A percentile compares a stretch with the other conserved stretches of the same genome.
phyloP scores from a whole-genome alignment of 1,140 invertebrate genomes.

The Drosophila paulistorum region DNA sequence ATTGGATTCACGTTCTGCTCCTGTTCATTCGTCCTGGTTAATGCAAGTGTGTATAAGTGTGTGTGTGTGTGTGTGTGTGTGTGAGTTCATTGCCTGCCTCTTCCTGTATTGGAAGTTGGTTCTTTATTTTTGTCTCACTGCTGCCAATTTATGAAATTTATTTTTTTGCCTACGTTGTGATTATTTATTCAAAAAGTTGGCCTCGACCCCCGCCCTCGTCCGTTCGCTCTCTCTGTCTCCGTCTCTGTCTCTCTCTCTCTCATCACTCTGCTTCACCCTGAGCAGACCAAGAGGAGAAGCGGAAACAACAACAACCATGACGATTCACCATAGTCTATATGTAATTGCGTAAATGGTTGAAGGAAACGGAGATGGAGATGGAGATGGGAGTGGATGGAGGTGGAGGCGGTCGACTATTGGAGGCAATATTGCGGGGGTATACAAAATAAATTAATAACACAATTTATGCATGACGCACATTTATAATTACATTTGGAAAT shows the following conservation, averaged over 20 bases:
- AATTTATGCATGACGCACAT: slow-evolving; percentile 79
- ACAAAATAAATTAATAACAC: slow-evolving; percentile 80
- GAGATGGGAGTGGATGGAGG: neutral
- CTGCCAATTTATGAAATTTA: slow-evolving; percentile 76
- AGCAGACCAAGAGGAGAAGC: slow-evolving; percentile 6
- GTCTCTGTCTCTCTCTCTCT: too few relatives aligned
- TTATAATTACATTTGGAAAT: slow-evolving; percentile 82
- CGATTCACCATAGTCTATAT: slow-evolving; percentile 26
- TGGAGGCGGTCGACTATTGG: neutral
- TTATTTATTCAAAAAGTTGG: slow-evolving; percentile 78
- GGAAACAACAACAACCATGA: slow-evolving; percentile 19
- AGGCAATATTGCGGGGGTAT: neutral
- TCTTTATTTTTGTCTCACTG: slow-evolving; percentile 13
- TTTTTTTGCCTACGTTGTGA: slow-evolving; percentile 78
- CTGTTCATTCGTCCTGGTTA: slow-evolving; percentile 17
- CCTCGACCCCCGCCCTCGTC: slow-evolving; percentile 24
- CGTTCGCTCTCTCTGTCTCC: too few relatives aligned
- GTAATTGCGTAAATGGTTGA: slow-evolving; percentile 34
- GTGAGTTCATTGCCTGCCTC: slow-evolving; percentile 5
- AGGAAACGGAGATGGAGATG: neutral
- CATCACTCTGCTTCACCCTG: neutral
- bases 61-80: neutral
- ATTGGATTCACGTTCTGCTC: neutral
- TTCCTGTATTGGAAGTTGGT: slow-evolving; percentile 9
- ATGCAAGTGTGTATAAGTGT: neutral